These are phyloP conservation scores for Hirtodrosophila duncani DNA, from an alignment of 2,888 invertebrate genomes.

Conservation along the genomic window DNA sequence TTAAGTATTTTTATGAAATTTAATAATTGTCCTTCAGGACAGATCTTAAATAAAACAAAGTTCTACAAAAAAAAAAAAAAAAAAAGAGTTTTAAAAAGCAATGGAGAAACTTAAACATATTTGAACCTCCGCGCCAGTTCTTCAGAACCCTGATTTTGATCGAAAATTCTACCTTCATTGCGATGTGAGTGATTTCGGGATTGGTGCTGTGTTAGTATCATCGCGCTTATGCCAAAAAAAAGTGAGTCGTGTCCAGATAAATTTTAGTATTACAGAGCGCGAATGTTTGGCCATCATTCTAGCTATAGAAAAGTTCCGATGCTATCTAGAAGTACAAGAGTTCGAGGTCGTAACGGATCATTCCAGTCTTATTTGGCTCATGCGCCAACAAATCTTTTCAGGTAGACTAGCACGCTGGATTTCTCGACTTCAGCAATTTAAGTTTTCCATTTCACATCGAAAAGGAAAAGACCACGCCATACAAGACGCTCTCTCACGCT, in stretches of 20 bases:
- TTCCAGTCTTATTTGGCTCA: constrained; percentile 3
- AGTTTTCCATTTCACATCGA: background rate
- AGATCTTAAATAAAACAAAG: too few relatives aligned
- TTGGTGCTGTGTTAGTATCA: too few relatives aligned
- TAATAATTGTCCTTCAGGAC: too few relatives aligned
- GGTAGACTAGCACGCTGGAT: background rate
- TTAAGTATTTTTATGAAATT: too few relatives aligned
- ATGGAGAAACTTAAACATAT: too few relatives aligned
- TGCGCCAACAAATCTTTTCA: constrained; percentile 2
- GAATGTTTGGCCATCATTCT: constrained; percentile 2
- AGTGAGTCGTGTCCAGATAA: background rate
- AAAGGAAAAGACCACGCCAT: background rate
- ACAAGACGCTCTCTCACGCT: background rate
- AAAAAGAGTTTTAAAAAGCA: too few relatives aligned
- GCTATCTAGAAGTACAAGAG: constrained; percentile 1
- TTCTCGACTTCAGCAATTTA: background rate
- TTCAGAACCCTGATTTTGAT: too few relatives aligned
- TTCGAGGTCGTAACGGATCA: constrained; percentile 4
- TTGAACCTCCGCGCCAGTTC: too few relatives aligned
- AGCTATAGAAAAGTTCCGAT: constrained; percentile 1
- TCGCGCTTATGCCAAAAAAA: constrained; percentile 4
- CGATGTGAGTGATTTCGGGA: too few relatives aligned
- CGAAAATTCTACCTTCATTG: too few relatives aligned
- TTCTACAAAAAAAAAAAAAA: too few relatives aligned
- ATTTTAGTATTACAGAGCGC: background rate